Percentiles rank a stretch among this genome's conserved stretches.
Evolutionary conservation across 2,888 invertebrate species (phyloP).

Genomic region (Drosophila merina): DNA sequence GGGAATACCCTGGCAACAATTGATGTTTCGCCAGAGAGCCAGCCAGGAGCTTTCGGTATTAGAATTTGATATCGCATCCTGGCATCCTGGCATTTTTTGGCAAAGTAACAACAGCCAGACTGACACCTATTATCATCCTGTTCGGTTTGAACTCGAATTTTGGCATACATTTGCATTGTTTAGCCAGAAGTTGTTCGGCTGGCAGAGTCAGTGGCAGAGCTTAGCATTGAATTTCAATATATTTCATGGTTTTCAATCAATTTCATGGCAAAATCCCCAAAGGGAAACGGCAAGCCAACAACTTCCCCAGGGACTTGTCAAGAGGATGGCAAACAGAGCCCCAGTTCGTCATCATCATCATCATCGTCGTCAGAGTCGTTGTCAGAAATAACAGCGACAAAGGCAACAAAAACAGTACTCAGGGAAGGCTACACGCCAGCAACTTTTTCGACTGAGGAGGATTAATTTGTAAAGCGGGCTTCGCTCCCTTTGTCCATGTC

Average conservation of each 20-base stretch:
- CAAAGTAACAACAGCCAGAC: slow-evolving; percentile 14
- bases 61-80: slow-evolving; percentile 23
- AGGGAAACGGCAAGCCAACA: slow-evolving; percentile 39
- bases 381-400: slow-evolving; percentile 1
- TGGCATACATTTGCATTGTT: slow-evolving; percentile 40
- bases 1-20: slow-evolving; percentile 70
- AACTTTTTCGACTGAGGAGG: slow-evolving; percentile 59
- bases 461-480: slow-evolving; percentile 68
- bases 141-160: slow-evolving; percentile 40
- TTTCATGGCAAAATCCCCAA: slow-evolving; percentile 60
- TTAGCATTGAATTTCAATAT: slow-evolving; percentile 74
- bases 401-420: slow-evolving; percentile 4
- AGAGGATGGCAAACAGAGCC: slow-evolving; percentile 65
- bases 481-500: slow-evolving; percentile 39
- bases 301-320: slow-evolving; percentile 69
- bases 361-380: slow-evolving; percentile 12
- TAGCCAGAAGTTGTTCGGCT: slow-evolving; percentile 12
- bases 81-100: background rate
- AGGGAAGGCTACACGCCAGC: slow-evolving; percentile 13
- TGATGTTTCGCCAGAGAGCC: slow-evolving; percentile 1
- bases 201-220: slow-evolving; percentile 14
- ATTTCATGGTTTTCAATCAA: slow-evolving; percentile 79
- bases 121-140: slow-evolving; percentile 35
- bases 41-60: slow-evolving; percentile 29
- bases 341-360: slow-evolving; percentile 47